Conservation (phyloP, 2,888 invertebrate genomes). For the Scaptomyza flava region DNA sequence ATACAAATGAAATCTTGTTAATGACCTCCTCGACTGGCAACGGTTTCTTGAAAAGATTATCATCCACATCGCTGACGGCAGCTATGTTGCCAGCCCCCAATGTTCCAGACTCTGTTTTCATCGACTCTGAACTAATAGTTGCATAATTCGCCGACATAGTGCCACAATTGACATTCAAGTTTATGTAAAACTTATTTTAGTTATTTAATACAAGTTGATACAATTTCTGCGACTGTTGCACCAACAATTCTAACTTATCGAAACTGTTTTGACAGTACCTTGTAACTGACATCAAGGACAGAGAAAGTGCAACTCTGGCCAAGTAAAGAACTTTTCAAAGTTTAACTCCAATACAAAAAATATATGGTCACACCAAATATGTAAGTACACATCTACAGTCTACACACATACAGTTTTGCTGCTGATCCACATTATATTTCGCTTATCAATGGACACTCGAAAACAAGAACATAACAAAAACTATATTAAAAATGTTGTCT, state of each 20-base stretch:
- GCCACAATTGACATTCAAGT: neutral
- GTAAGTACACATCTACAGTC: neutral
- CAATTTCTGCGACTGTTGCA: neutral
- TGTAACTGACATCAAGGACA: neutral
- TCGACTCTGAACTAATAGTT: neutral
- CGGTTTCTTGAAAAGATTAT: conserved; percentile 47
- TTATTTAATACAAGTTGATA: neutral
- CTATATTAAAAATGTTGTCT: neutral
- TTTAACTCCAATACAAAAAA: neutral
- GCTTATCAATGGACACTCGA: too few species aligned
- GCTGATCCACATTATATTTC: neutral
- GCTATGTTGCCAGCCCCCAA: neutral
- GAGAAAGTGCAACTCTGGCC: neutral
- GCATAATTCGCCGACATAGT: conserved; percentile 8
- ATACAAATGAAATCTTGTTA: neutral
- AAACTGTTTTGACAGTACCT: neutral
- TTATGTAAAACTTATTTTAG: neutral
- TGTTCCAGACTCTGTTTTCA: conserved; percentile 1
- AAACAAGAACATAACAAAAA: neutral
- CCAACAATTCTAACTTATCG: neutral
- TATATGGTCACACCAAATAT: neutral
- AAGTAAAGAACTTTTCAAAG: neutral
- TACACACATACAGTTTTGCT: neutral
- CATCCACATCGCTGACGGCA: neutral
- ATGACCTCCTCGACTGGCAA: conserved; percentile 7